Evolutionary conservation across 2,888 invertebrate species (phyloP), one percentile per base, ranked within the genome.

Genomic region (Parascotia fuliginaria): DNA sequence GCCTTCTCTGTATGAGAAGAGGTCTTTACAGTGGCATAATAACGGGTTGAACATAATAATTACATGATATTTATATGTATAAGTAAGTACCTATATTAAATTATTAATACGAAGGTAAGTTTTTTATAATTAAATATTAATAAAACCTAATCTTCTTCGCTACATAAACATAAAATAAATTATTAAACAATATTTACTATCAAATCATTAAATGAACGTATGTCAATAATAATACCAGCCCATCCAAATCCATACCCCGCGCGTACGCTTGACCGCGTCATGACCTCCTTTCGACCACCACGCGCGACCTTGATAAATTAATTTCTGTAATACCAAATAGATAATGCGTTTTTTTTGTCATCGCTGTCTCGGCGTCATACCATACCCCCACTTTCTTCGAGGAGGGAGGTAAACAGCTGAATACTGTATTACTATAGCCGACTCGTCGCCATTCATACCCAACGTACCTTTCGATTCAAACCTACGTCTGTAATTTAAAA

Each of bases 321-420:
- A 37, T 49, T 46, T 39, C 16, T 47, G 47, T 51, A 47, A 39
- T 38, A 32, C 44, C 5, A 19, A 33, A 51, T 40, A 42, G 48
- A 28, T 38, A 24, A 13, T 32, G 24, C 29, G 32, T 36, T 48
- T 50, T 45, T n/a, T 54, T 62, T 31, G 40, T 32, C 50, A 40
- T 34, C 42, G 38, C 19, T 19, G 24, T 6, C 7, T 3, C 24
- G 3, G 7, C 24, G 7, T 7, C 24, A 7, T 7, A 1, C 7
- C 24, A 40, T 37, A 29, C 50, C 70, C 67, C 67, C 67, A 62
- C 67, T 63, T 58, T 55, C 46, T 42, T 12, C 29, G 48, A 42
- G 53, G 67, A 31, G 73, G 75, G 73, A 70, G 60, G 59, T 19
- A 11, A 14, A 65, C 60, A 60, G 60, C 60, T 19, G 9, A 14